Conservation (phyloP, 2,113 vertebrate species). For the Malurus elegans region DNA sequence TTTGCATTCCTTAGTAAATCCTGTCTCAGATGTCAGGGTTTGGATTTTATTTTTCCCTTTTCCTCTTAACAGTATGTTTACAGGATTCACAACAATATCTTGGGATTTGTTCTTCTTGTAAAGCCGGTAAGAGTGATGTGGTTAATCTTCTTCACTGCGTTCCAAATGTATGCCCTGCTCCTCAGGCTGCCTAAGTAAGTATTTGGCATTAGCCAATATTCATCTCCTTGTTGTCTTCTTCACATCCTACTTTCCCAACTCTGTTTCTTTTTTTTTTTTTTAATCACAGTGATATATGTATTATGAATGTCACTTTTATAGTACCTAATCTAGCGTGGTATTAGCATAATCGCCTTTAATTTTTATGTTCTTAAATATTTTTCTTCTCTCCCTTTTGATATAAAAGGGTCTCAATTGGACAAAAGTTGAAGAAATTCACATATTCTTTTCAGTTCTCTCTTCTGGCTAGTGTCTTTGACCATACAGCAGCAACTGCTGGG, state of each 20-base stretch:
- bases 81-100: constrained; percentile 9
- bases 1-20: constrained; percentile 3
- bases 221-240: background rate
- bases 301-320: background rate
- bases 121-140: background rate
- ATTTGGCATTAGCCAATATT: background rate
- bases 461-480: background rate
- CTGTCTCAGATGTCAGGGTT: constrained; percentile 17
- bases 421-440: background rate
- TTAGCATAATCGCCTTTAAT: constrained; percentile 9
- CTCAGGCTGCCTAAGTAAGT: background rate
- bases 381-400: background rate
- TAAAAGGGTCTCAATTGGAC: background rate
- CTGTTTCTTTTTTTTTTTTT: background rate
- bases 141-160: background rate
- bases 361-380: background rate
- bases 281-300: background rate
- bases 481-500: background rate
- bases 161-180: background rate
- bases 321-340: background rate
- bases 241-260: background rate
- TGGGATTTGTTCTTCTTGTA: background rate
- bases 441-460: background rate
- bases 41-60: constrained; percentile 1
- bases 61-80: background rate